Evolutionary conservation across 92 coral and sea anemone genomes (phyloP).

Genomic region (Hydrozoanthus gracilis): DNA sequence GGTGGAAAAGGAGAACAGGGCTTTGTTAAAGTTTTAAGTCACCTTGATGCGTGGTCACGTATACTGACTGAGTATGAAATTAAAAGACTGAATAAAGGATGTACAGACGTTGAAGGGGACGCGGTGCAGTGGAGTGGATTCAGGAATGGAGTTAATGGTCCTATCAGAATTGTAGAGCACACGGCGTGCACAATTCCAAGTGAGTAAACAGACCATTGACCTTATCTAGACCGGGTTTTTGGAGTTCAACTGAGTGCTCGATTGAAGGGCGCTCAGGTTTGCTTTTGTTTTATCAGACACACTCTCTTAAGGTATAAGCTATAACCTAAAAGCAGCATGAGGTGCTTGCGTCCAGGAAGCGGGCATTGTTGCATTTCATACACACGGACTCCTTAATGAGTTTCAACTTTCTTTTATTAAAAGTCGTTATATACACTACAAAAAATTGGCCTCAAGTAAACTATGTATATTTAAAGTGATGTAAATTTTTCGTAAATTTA

Average conservation of each 20-base stretch:
- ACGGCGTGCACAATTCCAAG: slow-evolving; percentile 32
- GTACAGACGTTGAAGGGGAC: slow-evolving; percentile 19
- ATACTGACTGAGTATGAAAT: not conserved
- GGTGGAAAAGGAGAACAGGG: not conserved
- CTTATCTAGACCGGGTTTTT: not conserved
- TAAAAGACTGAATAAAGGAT: not conserved
- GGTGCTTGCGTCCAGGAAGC: no score
- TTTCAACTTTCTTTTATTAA: no score
- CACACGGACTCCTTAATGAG: no score
- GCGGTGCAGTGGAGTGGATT: slow-evolving; percentile 29
- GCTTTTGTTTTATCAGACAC: not conserved
- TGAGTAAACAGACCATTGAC: not conserved
- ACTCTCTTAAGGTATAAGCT: no score
- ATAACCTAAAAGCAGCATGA: no score
- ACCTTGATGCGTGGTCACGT: slow-evolving; percentile 21
- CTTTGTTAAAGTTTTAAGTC: not conserved
- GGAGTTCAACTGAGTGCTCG: not conserved
- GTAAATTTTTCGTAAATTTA: no score
- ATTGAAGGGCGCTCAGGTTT: not conserved
- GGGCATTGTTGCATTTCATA: no score
- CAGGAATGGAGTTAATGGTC: slow-evolving; percentile 3
- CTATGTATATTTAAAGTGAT: no score
- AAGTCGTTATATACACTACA: no score
- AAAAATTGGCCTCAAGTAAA: no score
- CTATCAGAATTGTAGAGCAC: not conserved